phyloP scores from a whole-genome alignment of 2,797 vertebrate species.

The Peromyscus attwateri region DNA sequence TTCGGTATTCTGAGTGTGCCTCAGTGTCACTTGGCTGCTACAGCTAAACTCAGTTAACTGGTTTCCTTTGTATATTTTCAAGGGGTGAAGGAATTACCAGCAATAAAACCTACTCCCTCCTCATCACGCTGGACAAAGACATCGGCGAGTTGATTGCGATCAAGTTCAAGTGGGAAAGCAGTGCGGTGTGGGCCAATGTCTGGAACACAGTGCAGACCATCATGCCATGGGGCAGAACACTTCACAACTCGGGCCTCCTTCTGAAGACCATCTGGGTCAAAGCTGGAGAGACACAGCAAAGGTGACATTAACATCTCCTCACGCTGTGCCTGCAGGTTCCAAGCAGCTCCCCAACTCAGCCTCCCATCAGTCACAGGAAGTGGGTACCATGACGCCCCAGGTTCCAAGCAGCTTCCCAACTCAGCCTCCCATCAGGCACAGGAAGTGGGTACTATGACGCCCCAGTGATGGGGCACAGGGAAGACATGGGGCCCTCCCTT shows the following conservation, averaged over 20 bases:
- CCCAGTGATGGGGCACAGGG: background rate
- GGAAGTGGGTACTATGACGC: background rate
- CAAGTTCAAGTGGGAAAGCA: conserved; percentile 92
- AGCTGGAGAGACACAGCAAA: conserved; percentile 95
- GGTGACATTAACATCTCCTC: conserved; percentile 63
- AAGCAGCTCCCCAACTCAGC: background rate
- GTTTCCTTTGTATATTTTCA: conserved; percentile 65
- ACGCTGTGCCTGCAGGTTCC: background rate
- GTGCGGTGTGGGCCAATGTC: conserved; percentile 92
- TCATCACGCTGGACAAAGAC: conserved; percentile 94
- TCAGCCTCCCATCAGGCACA: background rate
- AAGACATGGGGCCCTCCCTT: background rate
- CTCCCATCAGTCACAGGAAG: background rate
- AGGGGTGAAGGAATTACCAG: conserved; percentile 91
- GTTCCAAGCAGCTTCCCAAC: background rate
- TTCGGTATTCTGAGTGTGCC: background rate
- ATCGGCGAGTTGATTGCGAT: conserved; percentile 94
- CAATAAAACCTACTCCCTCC: conserved; percentile 94
- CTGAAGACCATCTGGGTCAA: conserved; percentile 92
- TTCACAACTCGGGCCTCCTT: conserved; percentile 87
- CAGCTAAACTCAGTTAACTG: background rate
- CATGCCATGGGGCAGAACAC: conserved; percentile 90
- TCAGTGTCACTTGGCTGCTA: background rate
- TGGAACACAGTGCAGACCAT: conserved; percentile 93
- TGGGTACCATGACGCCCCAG: background rate